Evolutionary conservation across 2,888 invertebrate genomes (phyloP).

Genomic region (Orthonychiurus folsomi): DNA sequence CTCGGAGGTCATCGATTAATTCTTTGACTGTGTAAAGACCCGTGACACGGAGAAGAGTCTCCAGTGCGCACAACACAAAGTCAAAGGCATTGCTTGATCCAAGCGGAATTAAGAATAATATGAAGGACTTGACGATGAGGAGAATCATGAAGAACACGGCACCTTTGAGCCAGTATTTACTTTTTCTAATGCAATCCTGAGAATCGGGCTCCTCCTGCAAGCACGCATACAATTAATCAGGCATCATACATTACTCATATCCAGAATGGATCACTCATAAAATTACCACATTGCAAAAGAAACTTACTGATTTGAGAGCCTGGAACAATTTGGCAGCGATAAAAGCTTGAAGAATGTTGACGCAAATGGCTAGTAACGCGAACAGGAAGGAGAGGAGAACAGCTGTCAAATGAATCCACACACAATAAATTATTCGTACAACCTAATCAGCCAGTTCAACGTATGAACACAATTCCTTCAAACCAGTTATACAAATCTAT

Average conservation of each 20-base stretch:
- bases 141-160: background rate
- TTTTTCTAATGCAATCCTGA: background rate
- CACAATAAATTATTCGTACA: no score
- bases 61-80: background rate
- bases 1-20: background rate
- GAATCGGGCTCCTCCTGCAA: background rate
- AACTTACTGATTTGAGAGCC: background rate
- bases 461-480: no score
- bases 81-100: background rate
- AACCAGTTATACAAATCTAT: no score
- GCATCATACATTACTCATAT: background rate
- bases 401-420: background rate
- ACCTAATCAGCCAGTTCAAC: no score
- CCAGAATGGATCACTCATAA: background rate
- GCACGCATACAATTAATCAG: no score
- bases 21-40: slow-evolving; percentile 2
- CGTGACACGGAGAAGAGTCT: background rate
- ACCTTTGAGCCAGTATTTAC: background rate
- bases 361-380: background rate
- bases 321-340: background rate
- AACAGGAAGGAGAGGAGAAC: background rate
- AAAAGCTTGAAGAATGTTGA: background rate
- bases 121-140: background rate
- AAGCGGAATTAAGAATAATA: background rate
- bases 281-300: background rate